Base-by-base conservation (phyloP, 2,888 invertebrate species). In the Mermis nigrescens region DNA sequence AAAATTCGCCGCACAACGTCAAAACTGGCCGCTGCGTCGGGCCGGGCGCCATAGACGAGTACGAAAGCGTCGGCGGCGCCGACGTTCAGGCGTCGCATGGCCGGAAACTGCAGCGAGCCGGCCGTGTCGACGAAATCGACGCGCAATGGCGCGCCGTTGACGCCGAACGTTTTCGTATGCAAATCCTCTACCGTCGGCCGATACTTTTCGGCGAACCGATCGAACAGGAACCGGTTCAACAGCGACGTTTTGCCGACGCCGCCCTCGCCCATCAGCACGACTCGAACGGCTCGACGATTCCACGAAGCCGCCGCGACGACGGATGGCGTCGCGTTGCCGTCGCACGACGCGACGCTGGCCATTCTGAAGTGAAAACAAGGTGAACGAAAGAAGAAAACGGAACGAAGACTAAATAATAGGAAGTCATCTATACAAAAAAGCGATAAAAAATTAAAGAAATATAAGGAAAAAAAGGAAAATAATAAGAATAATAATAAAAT, bases 41-140 rank as follows among this genome's bases (percentile, higher is more conserved):
- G 79, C 68, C 86, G 85, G 62, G 84, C 86, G 48, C 88, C 83
- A 69, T 87, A 92, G 27, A 92, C 91, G 59, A 92, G 78, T 57
- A 92, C 83, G 72, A 92, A 92, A 45, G 90, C 92, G 72, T 91
- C 89, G 2, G 89, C 90, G 2, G 86, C 89, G 65, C 87, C 85
- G 75, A 92, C 91, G 54, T 86, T 89, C 58, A 92, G 78, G n/a
- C 87, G 83, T 64, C 90, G 79, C 92, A 92, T 92, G 2, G 91
- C 92, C 0, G 92, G 92, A 72, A 92, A 92, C 75, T 88, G 85
- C 74, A 85, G 81, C 72, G 85, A 85, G 31, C 60, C 60, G 26
- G 60, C 60, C 19, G 92, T 92, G 75, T 92, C 92, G 68, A 92
- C 76, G 68, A 92, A 88, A 73, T 92, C 90, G 68, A 91, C 77